Conservation (phyloP, 1,140 invertebrate genomes). For the Stenopsyche tienmushanensis region DNA sequence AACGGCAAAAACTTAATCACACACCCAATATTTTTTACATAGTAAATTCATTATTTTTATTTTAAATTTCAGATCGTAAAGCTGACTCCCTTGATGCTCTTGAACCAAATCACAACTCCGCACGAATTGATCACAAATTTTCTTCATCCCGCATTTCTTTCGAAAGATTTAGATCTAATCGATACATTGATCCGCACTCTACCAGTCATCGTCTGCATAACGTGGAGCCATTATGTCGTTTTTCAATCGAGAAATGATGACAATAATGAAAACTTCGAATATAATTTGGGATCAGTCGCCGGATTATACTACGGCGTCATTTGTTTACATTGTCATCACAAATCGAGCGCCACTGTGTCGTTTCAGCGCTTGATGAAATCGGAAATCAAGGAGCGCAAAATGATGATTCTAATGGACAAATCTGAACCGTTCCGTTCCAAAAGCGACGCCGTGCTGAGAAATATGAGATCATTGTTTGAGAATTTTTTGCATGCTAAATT, state of each 20-base stretch:
- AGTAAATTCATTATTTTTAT: slow-evolving; percentile 1
- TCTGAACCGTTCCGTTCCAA: slow-evolving; percentile 1
- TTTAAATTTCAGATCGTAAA: slow-evolving; percentile 21
- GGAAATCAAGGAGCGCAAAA: slow-evolving; percentile 10
- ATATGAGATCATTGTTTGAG: slow-evolving; percentile 42
- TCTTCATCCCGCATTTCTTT: slow-evolving; percentile 25
- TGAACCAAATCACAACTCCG: slow-evolving; percentile 20
- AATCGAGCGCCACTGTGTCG: background rate
- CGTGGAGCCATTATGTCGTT: slow-evolving; percentile 26
- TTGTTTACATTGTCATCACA: slow-evolving; percentile 29
- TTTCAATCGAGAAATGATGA: slow-evolving; percentile 2
- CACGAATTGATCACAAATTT: slow-evolving; percentile 26
- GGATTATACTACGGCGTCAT: slow-evolving; percentile 25
- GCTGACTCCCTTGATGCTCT: slow-evolving; percentile 12
- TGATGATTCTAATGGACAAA: slow-evolving; percentile 13
- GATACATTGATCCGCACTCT: slow-evolving; percentile 21
- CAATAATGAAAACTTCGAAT: slow-evolving; percentile 10
- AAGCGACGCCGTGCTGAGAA: background rate
- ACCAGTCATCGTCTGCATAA: slow-evolving; percentile 27
- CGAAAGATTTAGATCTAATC: slow-evolving; percentile 20
- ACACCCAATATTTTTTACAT: background rate
- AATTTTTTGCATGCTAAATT: slow-evolving; percentile 50
- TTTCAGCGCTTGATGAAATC: slow-evolving; percentile 16
- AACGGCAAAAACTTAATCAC: too few relatives aligned
- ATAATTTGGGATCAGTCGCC: background rate